Evolutionary conservation across 2,113 vertebrate genomes (phyloP), one percentile per base, ranked within the genome.

Genomic region (Indicator maculatus): DNA sequence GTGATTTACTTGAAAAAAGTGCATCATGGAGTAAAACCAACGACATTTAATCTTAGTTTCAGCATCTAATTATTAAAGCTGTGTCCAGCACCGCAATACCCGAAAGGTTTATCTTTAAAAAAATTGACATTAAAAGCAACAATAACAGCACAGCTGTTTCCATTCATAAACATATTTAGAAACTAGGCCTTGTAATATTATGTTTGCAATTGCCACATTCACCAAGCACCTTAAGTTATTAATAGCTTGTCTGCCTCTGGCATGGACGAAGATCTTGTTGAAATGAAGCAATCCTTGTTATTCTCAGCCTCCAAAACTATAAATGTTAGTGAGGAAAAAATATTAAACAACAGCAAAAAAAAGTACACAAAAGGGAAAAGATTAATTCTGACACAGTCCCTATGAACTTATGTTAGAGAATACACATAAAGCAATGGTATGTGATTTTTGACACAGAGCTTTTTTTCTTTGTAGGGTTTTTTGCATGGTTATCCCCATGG

Each of bases 371-470:
- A 59, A 15, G 3, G 19, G 6, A 88, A 39, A 1, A 83, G 39
- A 71, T 91, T 80, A 36, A 47, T 91, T 77, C 45, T 63, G 31
- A 70, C 3, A 2, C 21, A 47, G 45, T 52, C 9, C 8, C 39
- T 56, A 18, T 12, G 3, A 77, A 86, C 19, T 36, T 65, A 79
- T 50, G 7, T 39, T 66, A 66, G 39, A 89, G n/a, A 65, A 55
- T 23, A 83, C 4, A 45, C 6, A 50, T 2, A 65, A 52, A 58
- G 8, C 15, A 79, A 38, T 2, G 0, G 59, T 7, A 24, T 0
- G 18, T 2, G 6, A 39, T 64, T 86, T 86, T 75, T 78, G 31
- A 58, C 28, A 75, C 1, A 52, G 18, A 88, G 24, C 2, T 2
- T 5, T 28, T 27, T n/a, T 71, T 53, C 23, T 52, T 52, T 55